Base-by-base conservation (phyloP, 2,797 vertebrate species). In the Loris lydekkerianus region DNA sequence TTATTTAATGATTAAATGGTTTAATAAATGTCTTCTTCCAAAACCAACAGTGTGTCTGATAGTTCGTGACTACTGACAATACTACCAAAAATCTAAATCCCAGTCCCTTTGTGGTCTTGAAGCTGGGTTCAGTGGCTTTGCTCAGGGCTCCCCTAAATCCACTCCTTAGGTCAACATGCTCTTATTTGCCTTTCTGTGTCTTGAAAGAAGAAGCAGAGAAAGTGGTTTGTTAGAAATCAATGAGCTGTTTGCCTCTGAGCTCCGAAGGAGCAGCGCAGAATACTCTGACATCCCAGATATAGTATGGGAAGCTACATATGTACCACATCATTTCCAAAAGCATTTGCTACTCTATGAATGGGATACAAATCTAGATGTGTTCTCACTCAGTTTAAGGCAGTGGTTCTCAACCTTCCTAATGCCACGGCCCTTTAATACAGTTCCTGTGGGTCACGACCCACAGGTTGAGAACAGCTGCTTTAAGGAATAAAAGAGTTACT, bases 1-100 rank as follows among this genome's bases (percentile, higher is more conserved):
- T 89, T 60, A 70, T 53, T 94, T 88, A 84, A 84, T 21, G 81
- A 65, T 73, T 83, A 61, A 94, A 91, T 10, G 89, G 73, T 60
- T 82, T 60, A 18, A 43, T 75, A 83, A 96, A 43, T 93, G 56
- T 91, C 49, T 90, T 91, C 34, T 93, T 85, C 53, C 9, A 75
- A 56, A 53, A 76, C 7, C 15, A 65, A 29, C 34, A 23, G 40
- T 56, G 1, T 56, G n/a, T 25, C 60, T 43, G 82, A 34, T 15
- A 80, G 8, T n/a, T 15, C 89, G 10, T 60, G n/a, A 14, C n/a
- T 56, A 72, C 23, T 29, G 20, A 18, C 77, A 43, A 87, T 53
- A 72, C n/a, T 17, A 40, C 7, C 9, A 40, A 58, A 95, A 53
- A 6, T 87, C 25, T 80, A 65, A 49, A 58, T 53, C 65, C 31